Base-by-base conservation (phyloP, 2,113 vertebrate genomes). In the Labeo catla region DNA sequence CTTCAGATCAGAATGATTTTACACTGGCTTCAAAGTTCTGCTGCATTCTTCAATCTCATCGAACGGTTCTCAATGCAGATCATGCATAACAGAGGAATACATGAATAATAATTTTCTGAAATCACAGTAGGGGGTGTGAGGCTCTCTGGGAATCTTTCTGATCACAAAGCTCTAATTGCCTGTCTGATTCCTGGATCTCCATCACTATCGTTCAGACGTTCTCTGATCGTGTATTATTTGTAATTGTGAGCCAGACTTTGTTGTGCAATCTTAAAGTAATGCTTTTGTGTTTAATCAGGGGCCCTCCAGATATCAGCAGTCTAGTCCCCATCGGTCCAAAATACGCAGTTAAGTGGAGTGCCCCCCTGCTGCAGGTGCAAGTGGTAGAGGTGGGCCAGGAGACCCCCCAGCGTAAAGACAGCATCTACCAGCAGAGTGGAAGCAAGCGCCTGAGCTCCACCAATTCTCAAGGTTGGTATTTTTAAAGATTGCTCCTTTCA, bases 351-450 rank as follows among this genome's bases (percentile, higher is more conserved):
- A 97, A 97, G 91, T 97, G 96, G 96, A 96, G 94, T 86, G 94
- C 95, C 0, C 93, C 96, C 4, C 92, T 97, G 76, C 94, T 94
- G 0, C 96, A 96, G 92, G 95, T 96, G 45, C 96, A 97, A 84
- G 96, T 96, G 84, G 95, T 95, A 45, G 96, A 97, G 89, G 95
- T 96, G 63, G 96, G 96, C 7, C 96, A 96, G 92, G 96, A 97
- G 28, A 93, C 92, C 0, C 65, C 90, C 52, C 93, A 93, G 0
- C 94, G 94, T 83, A 95, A 95, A 82, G 95, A 97, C 83, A 86
- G 91, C 0, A 87, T 94, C 73, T 92, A 93, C 89, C 95, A 95
- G 91, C 94, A 95, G 0, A 89, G 92, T 0, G 93, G 93, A 0
- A 88, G 91, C 88, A 96, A 91, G 92, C 96, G 92, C 45, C 89